These are phyloP conservation scores for Parnassius orleans DNA, from an alignment of 2,888 invertebrate genomes.

Conservation along the genomic window DNA sequence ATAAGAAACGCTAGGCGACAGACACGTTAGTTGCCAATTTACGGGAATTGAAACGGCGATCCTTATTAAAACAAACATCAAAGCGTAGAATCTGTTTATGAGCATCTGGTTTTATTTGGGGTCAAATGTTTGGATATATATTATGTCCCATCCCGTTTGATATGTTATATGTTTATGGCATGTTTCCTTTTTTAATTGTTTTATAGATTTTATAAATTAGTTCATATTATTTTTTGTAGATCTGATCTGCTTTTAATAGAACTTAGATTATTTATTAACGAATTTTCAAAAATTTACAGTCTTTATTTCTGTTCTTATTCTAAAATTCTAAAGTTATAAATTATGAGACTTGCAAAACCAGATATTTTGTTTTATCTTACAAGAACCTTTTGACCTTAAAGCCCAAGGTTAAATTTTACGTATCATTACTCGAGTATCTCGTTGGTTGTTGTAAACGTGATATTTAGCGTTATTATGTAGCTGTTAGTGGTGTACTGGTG, in stretches of 20 bases:
- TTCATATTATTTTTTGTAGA: no score
- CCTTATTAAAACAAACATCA: conserved; percentile 58
- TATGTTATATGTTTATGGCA: conserved; percentile 56
- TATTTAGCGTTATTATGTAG: conserved; percentile 19
- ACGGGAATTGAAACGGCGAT: conserved; percentile 30
- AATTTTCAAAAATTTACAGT: no score
- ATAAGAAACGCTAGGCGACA: conserved; percentile 7
- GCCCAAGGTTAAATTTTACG: conserved; percentile 27
- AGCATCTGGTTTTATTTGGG: conserved; percentile 64
- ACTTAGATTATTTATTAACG: no score
- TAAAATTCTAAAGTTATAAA: not conserved
- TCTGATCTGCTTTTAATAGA: no score
- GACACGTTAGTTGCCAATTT: conserved; percentile 20
- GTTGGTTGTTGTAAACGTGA: conserved; percentile 9
- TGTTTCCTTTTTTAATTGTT: conserved; percentile 26
- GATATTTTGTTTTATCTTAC: conserved; percentile 1
- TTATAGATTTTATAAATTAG: not conserved
- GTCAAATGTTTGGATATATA: conserved; percentile 57
- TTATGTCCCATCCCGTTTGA: conserved; percentile 52
- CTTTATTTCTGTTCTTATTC: no score
- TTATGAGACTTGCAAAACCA: not conserved
- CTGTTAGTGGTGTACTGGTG: conserved; percentile 3
- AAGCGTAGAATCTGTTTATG: conserved; percentile 43
- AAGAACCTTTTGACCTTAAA: conserved; percentile 28
- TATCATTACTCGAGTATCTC: conserved; percentile 24